Percentiles rank a stretch among this genome's conserved stretches.
Conservation (phyloP, 2,113 vertebrate species). For the Megaceryle maxima region DNA sequence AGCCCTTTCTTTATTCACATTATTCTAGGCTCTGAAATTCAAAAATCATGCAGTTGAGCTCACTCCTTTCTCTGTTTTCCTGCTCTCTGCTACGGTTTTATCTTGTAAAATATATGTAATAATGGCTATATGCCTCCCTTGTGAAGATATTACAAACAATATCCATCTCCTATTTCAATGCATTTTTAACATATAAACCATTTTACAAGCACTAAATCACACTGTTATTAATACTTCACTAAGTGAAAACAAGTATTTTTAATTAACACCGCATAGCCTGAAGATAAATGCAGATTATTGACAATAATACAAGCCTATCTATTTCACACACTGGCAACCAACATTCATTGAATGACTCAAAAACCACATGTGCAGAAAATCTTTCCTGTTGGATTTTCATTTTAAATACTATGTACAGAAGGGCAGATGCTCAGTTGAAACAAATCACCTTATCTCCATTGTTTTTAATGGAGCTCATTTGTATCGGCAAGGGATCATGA, state of each 20-base stretch:
- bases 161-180: neutral
- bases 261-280: neutral
- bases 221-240: neutral
- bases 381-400: neutral
- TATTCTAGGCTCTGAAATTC: neutral
- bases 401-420: neutral
- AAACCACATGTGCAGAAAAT: neutral
- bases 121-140: neutral
- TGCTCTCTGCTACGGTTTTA: neutral
- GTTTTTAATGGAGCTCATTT: neutral
- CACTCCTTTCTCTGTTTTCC: neutral
- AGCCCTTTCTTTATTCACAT: neutral
- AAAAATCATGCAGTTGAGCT: neutral
- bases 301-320: neutral
- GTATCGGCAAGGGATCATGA: neutral
- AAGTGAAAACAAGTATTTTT: conserved; percentile 9
- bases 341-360: neutral
- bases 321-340: neutral
- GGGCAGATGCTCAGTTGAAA: neutral
- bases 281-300: neutral
- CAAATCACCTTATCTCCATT: neutral
- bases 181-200: neutral
- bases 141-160: neutral
- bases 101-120: neutral
- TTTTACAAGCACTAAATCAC: neutral